Evolutionary conservation across 2,113 vertebrate genomes (phyloP).

Genomic region (Ranitomeya variabilis): DNA sequence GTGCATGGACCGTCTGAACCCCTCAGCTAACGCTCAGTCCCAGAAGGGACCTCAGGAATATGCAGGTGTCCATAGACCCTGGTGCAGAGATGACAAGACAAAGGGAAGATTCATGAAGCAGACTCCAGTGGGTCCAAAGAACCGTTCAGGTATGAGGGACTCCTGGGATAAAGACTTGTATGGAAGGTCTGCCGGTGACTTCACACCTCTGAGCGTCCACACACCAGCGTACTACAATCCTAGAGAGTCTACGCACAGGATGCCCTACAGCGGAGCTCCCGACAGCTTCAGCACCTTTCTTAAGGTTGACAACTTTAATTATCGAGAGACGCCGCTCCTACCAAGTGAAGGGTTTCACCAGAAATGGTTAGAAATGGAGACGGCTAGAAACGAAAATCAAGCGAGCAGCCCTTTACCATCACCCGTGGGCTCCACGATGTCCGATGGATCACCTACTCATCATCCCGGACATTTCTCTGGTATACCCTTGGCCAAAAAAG

Average conservation of each 20-base stretch:
- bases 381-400: constrained; percentile 24
- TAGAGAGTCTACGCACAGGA: constrained; percentile 28
- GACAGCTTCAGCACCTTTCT: constrained; percentile 57
- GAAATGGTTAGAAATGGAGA: constrained; percentile 59
- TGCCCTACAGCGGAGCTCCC: constrained; percentile 26
- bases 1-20: constrained; percentile 29
- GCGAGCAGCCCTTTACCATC: constrained; percentile 44
- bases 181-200: constrained; percentile 59
- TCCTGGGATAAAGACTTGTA: constrained; percentile 41
- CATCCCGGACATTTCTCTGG: constrained; percentile 59
- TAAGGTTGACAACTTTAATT: constrained; percentile 51
- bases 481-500: constrained; percentile 47
- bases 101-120: constrained; percentile 58
- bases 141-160: constrained; percentile 8
- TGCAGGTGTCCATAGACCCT: constrained; percentile 27
- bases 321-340: constrained; percentile 45
- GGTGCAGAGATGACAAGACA: constrained; percentile 55
- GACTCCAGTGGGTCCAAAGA: constrained; percentile 23
- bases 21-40: constrained; percentile 23
- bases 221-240: not conserved
- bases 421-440: constrained; percentile 58
- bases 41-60: constrained; percentile 32
- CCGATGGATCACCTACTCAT: constrained; percentile 55
- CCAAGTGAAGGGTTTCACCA: constrained; percentile 49
- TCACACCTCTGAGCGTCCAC: constrained; percentile 46